Base-by-base conservation (phyloP, 2,888 invertebrate genomes). In the Carcina quercana region DNA sequence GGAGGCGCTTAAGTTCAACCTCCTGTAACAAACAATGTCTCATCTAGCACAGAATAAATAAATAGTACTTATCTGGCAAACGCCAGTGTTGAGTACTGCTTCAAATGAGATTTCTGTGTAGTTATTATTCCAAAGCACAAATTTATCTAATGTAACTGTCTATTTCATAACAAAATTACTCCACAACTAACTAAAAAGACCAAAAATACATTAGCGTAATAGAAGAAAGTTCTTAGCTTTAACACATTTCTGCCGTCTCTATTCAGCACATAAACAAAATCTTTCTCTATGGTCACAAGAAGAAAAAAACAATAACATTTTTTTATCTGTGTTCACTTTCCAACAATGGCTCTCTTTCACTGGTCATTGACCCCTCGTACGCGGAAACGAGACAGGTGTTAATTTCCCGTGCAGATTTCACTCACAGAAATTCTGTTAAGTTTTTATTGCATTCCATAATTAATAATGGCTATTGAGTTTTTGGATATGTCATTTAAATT, bases 311-410 rank as follows among this genome's bases (percentile, higher is more conserved):
- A 38, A 38, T 36, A 40, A 36, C 37, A 31, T 13, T 42, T 45
- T n/a, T 42, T 40, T 34, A 31, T 28, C 31, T 41, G 43, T 48
- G 34, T 50, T 50, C 50, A 49, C 53, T 53, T 50, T 53, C 47
- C 32, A 43, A 42, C 38, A 41, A 21, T 26, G 14, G 24, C 11
- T 34, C 34, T 43, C 43, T 38, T 40, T 45, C 45, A 32, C 35
- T 33, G 53, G 50, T 34, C 43, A 35, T 32, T 47, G 51, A 53
- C 44, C 50, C n/a, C 21, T 24, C 36, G 33, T 15, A 40, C 28
- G 50, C 40, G 45, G 49, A 48, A 50, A 30, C 25, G 37, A 40
- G 45, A 45, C 28, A 39, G 37, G 33, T 40, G 44, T 34, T 43
- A 37, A 40, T 45, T 43, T 38, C 35, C 45, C 40, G 38, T 30